phyloP scores from a whole-genome alignment of 1,140 invertebrate species.

The Achatina immaculata region DNA sequence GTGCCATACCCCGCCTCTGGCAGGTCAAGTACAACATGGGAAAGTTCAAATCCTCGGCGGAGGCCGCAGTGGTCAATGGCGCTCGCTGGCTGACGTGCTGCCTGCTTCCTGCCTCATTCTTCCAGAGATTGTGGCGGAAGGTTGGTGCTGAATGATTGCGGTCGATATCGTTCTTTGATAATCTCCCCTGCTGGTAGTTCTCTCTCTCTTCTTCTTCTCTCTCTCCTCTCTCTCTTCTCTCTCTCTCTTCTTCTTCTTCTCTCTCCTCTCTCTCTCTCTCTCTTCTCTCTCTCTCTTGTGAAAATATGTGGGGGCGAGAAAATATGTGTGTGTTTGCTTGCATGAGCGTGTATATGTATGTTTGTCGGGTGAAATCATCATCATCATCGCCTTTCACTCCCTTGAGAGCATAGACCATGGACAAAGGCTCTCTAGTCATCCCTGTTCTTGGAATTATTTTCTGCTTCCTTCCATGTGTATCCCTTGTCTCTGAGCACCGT shows the following conservation, averaged over 20 bases:
- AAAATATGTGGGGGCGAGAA: no score
- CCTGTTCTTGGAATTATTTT: no score
- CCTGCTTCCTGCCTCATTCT: constrained; percentile 50
- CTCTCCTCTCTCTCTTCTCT: neutral
- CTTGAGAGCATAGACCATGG: no score
- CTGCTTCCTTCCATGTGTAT: no score
- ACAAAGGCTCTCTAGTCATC: no score
- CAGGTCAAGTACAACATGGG: constrained; percentile 73
- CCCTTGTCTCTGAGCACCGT: no score
- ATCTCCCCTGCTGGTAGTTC: no score
- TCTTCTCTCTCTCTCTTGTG: no score
- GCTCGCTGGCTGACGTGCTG: constrained; percentile 59
- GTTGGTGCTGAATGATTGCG: constrained; percentile 57
- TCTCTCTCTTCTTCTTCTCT: neutral
- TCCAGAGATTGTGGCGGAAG: constrained; percentile 51
- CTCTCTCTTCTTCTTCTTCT: neutral
- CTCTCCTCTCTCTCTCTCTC: constrained; percentile 2
- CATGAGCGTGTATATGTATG: no score
- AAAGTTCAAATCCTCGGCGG: constrained; percentile 73
- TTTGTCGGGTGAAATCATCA: no score
- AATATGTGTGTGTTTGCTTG: no score
- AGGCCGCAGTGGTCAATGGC: constrained; percentile 74
- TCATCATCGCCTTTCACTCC: no score
- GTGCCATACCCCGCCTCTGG: constrained; percentile 77
- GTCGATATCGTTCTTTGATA: neutral